Base-by-base conservation (phyloP, 2,797 vertebrate species). In the Natrix natrix region DNA sequence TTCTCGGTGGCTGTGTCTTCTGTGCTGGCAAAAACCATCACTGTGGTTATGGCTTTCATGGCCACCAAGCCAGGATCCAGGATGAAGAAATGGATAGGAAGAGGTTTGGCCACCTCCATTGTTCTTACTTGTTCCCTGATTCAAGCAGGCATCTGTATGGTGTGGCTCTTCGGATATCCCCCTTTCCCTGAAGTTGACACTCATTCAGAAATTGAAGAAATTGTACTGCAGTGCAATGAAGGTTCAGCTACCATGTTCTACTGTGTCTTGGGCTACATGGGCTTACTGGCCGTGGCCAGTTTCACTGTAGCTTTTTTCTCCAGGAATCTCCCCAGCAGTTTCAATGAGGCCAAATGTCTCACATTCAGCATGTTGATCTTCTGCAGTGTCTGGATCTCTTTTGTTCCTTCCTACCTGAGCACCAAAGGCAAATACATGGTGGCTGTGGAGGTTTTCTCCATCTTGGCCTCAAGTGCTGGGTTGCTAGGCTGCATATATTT, bases 61-160 rank as follows among this genome's bases (percentile, higher is more conserved):
- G 32, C 32, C 32, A 78, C 69, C 17, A 78, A 78, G 8, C 69
- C 69, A 78, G 69, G 69, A 78, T 78, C 69, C 69, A 43, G 3
- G 8, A 0, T 78, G 69, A 78, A 8, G 17, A 78, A 78, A 0
- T 78, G 69, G 69, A 1, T 78, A 1, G 69, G 69, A 43, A 78
- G 1, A 78, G 0, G 14, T 1, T 8, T 78, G 0, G 32, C 7
- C 3, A 4, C 0, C 0, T 78, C 69, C 17, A 78, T 78, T 78
- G 32, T 78, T 43, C 0, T 43, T 43, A 43, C 17, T 78, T 43
- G 69, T 43, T 78, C 69, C 32, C 3, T 78, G 32, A 78, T 78
- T 78, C 69, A 78, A 78, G 69, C 17, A 43, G 69, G 32, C 8
- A 78, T 78, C 3, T 78, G 69, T 1, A 43, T 4, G 0, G 69